Evolutionary conservation across 2,797 vertebrate species (phyloP), one percentile per base, ranked within the genome.

Genomic region (Capromys pilorides): DNA sequence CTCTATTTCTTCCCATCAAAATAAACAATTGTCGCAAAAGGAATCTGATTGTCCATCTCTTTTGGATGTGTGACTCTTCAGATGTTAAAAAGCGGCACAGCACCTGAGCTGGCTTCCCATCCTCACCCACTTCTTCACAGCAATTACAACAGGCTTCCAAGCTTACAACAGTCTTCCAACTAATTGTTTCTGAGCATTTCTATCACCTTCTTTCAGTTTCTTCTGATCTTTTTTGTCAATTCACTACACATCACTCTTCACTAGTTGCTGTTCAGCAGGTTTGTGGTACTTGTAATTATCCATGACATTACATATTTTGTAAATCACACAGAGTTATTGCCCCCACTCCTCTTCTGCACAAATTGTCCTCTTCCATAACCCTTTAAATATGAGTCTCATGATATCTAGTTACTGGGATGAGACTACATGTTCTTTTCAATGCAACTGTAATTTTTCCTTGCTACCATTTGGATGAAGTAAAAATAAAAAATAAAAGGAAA

Each of bases 321-420:
- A 75, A 88, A 39, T 87, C 51, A 66, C n/a, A 11, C 16, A 79
- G 24, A 64, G 24, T 73, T 87, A 36, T 3, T 62, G 62, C 41
- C 41, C 49, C 22, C 33, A 21, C 26, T 18, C 31, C 18, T 86
- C 92, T 94, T 90, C 73, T 75, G 28, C 11, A 95, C 24, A 92
- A 71, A 5, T 77, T n/a, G 6, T 73, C 85, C 54, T 92, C 82
- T 95, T 86, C 14, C 79, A 88, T 73, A 73, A n/a, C n/a, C 87
- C 66, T 95, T 89, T 75, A 95, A 94, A 88, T 77, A 86, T 11
- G 86, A 93, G 39, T 88, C 79, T 71, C 45, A 66, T 45, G 62
- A 75, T 59, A 82, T 73, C 18, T 19, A 22, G 49, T 66, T 88
- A 80, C 19, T 24, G 75, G 91, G 49, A 1, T 75, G 5, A 79